Percentiles rank a stretch among this genome's conserved stretches.
phyloP scores from a whole-genome alignment of 53 echinoderm and acorn worm genomes.

The Temnopleurus reevesii region DNA sequence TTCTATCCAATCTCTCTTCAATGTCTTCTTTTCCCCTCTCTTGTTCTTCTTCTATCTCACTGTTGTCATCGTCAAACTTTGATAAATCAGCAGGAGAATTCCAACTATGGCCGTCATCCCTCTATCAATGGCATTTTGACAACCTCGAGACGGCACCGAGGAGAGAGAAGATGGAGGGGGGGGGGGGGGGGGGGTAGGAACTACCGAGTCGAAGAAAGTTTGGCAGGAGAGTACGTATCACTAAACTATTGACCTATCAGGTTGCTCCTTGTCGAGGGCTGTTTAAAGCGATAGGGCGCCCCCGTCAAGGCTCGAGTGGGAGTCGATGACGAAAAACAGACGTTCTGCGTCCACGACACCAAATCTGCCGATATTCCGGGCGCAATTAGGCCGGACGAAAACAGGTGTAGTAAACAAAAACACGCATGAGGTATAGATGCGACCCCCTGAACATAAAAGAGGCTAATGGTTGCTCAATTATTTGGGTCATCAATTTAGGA shows the following conservation, averaged over 20 bases:
- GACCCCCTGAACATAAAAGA: conserved; percentile 50
- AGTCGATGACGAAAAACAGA: conserved; percentile 1
- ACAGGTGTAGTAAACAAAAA: conserved; percentile 57
- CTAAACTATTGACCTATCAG: conserved; percentile 64
- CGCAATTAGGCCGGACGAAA: conserved; percentile 32
- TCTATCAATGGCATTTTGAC: background rate
- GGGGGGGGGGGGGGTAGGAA: background rate
- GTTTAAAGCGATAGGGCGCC: conserved; percentile 51
- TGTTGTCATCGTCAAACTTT: conserved; percentile 14
- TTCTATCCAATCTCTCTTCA: background rate
- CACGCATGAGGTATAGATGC: conserved; percentile 1
- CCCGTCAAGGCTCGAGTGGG: background rate
- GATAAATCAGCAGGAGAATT: conserved; percentile 34
- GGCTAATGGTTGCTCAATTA: conserved; percentile 52
- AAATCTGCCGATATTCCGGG: conserved; percentile 8
- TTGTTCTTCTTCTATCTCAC: background rate
- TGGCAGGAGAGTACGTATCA: conserved; percentile 31
- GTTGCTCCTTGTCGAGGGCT: conserved; percentile 1
- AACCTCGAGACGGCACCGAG: background rate
- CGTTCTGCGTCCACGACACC: background rate
- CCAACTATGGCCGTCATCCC: background rate
- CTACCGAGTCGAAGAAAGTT: conserved; percentile 1
- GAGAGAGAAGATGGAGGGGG: background rate
- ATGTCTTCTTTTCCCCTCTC: background rate
- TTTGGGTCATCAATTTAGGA: conserved; percentile 43